phyloP scores from a whole-genome alignment of 2,797 vertebrate species.

The Sebastes dallii region DNA sequence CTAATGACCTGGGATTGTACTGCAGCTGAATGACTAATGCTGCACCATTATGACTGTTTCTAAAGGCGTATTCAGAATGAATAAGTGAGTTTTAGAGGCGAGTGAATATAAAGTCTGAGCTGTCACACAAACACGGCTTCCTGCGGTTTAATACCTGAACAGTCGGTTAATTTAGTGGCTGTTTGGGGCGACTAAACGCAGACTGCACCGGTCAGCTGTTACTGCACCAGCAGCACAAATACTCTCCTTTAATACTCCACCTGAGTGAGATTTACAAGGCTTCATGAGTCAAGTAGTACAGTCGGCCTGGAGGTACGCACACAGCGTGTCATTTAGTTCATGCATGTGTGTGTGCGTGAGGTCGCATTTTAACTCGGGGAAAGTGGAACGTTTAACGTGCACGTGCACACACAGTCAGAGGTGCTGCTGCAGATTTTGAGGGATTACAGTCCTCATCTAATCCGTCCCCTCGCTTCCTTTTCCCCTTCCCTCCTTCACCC shows the following conservation, averaged over 20 bases:
- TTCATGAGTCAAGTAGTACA: not conserved
- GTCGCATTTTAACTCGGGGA: constrained; percentile 11
- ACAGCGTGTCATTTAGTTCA: constrained; percentile 11
- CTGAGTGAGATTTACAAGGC: not conserved
- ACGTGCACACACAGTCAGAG: not conserved
- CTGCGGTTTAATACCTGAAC: not conserved
- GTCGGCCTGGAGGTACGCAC: not conserved
- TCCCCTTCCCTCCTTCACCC: not conserved
- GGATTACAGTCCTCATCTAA: constrained; percentile 26
- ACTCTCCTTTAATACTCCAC: not conserved
- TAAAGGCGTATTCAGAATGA: not conserved
- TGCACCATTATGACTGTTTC: not conserved
- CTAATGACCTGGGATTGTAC: not conserved
- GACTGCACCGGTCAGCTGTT: not conserved
- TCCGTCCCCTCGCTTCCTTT: not conserved
- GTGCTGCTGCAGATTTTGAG: constrained; percentile 37
- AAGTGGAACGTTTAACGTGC: not conserved
- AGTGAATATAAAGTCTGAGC: not conserved
- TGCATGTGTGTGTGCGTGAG: not conserved
- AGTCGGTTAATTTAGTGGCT: not conserved
- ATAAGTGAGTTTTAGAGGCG: not conserved
- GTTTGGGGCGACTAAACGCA: not conserved
- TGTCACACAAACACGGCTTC: not conserved
- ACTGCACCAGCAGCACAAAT: not conserved
- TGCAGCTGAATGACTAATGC: not conserved